These are phyloP conservation scores for Drosophila cracens DNA, from an alignment of 2,888 invertebrate genomes.

Conservation along the genomic window DNA sequence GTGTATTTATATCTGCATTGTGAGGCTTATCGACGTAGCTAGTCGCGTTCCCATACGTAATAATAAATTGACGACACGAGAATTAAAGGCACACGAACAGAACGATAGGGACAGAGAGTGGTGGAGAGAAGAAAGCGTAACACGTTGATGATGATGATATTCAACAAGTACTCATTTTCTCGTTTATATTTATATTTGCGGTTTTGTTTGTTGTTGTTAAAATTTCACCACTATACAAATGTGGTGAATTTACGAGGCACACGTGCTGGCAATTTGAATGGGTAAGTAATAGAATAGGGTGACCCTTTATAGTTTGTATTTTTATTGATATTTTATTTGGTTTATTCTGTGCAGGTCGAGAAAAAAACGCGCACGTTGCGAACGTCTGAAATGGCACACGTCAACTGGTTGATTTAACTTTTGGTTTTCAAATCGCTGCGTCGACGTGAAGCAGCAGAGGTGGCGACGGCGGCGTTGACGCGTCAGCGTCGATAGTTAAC, in stretches of 20 bases:
- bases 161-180: slow-evolving; percentile 63
- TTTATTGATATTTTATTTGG: neutral
- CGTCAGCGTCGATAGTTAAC: slow-evolving; percentile 39
- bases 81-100: slow-evolving; percentile 7
- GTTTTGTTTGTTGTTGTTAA: slow-evolving; percentile 36
- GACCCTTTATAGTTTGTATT: slow-evolving; percentile 1
- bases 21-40: slow-evolving; percentile 6
- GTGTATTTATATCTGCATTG: neutral
- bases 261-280: slow-evolving; percentile 35
- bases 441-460: slow-evolving; percentile 5
- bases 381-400: slow-evolving; percentile 66
- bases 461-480: slow-evolving; percentile 24
- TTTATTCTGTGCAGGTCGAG: neutral
- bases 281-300: neutral
- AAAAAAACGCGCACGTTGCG: slow-evolving; percentile 42
- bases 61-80: slow-evolving; percentile 19
- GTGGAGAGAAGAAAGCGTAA: slow-evolving; percentile 7
- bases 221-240: slow-evolving; percentile 38
- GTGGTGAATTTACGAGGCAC: slow-evolving; percentile 52
- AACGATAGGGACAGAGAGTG: slow-evolving; percentile 1
- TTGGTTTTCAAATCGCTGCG: slow-evolving; percentile 41
- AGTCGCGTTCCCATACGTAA: slow-evolving; percentile 34
- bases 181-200: slow-evolving; percentile 32
- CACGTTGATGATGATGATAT: slow-evolving; percentile 39
- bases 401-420: slow-evolving; percentile 55